Evolutionary conservation across 2,113 vertebrate genomes (phyloP).

Genomic region (Ramphastos sulfuratus): DNA sequence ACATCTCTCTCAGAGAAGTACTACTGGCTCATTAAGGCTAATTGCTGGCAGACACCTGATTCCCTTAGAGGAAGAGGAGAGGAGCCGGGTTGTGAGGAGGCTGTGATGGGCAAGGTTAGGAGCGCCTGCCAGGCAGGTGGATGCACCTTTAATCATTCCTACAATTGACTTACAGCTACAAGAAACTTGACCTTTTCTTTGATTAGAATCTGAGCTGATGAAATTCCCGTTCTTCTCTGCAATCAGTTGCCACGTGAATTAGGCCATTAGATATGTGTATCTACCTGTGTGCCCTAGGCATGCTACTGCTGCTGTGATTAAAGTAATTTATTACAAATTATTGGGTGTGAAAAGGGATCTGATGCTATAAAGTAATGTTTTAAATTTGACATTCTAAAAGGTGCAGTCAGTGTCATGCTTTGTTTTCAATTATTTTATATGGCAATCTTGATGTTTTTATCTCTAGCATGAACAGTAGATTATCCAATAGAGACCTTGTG

Average conservation of each 20-base stretch:
- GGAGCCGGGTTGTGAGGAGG: not conserved
- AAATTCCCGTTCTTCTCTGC: constrained; percentile 23
- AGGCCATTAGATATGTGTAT: constrained; percentile 19
- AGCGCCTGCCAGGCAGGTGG: constrained; percentile 5
- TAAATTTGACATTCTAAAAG: constrained; percentile 12
- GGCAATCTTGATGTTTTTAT: not conserved
- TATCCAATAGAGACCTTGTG: not conserved
- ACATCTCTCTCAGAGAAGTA: constrained; percentile 18
- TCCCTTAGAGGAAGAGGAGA: not conserved
- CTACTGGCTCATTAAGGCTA: constrained; percentile 54
- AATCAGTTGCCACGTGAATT: constrained; percentile 28
- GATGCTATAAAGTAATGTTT: constrained; percentile 7
- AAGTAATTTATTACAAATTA: constrained; percentile 56
- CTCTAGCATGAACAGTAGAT: not conserved
- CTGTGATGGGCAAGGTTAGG: not conserved
- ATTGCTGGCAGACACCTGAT: constrained; percentile 50
- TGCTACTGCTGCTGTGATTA: constrained; percentile 37
- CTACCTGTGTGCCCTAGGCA: constrained; percentile 9
- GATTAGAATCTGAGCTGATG: constrained; percentile 57
- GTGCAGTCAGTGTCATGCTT: not conserved
- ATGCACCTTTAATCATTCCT: constrained; percentile 55
- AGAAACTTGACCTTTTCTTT: constrained; percentile 64
- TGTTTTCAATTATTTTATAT: constrained; percentile 19
- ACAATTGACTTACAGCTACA: constrained; percentile 35
- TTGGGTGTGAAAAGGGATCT: constrained; percentile 35